Base-by-base conservation (phyloP, 2,888 invertebrate genomes). In the Polyommatus icarus region DNA sequence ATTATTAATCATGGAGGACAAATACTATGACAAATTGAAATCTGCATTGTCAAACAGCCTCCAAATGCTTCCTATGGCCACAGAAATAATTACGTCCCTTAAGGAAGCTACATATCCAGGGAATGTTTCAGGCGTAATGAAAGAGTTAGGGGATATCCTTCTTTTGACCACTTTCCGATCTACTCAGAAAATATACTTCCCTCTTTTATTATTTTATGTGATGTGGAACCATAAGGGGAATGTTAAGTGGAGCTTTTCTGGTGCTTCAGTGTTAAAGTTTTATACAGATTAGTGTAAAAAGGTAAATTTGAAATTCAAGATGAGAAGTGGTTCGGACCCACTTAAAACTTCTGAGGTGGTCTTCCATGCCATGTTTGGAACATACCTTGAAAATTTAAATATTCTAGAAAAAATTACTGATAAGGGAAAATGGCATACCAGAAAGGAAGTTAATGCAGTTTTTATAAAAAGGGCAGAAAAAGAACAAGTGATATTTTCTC, bases 21-120 rank as follows among this genome's bases (percentile, higher is more conserved):
- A n/a, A n/a, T n/a, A n/a, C n/a, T n/a, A n/a, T n/a, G n/a, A n/a
- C n/a, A n/a, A n/a, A n/a, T n/a, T n/a, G 0, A 76, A 8, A 36
- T 77, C 73, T 1, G 81, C 82, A 54, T 8, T 85, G 0, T 3
- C 0, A 3, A 72, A 83, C 15, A 83, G 84, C 18, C 50, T 83
- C 0, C 83, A 83, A 50, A 85, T 85, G 84, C 18, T 85, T 0
- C 83, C 83, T 8, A 85, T 84, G 83, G 32, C 80, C 10, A 0
- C 59, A 0, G 83, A 83, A 59, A 82, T 83, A 12, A 80, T 82
- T 0, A 76, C 0, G 0, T 72, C 71, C 0, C 29, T 84, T 0
- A 82, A 83, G n/a, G 84, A 84, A 0, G 82, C 83, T 0, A 78
- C 1, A 6, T 71, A 73, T 40, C 83, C 84, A 0, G 84, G 84